Evolutionary conservation across 2,113 vertebrate genomes (phyloP).

Genomic region (Cephalophus harveyi): DNA sequence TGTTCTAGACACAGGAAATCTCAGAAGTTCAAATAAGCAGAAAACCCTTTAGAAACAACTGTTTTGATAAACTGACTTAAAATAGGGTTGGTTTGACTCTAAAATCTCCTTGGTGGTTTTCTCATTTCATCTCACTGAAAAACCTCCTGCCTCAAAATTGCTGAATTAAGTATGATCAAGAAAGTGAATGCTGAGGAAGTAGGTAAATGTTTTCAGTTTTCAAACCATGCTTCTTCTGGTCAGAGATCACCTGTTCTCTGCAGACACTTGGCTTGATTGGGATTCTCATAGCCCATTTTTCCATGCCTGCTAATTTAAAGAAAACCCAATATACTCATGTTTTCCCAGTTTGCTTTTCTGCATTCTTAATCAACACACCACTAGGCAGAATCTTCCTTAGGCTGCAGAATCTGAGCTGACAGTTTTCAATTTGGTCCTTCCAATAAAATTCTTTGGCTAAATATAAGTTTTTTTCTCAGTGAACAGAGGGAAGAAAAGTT

Average conservation of each 20-base stretch:
- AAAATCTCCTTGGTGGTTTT: background rate
- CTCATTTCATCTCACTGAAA: background rate
- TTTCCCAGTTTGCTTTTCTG: slow-evolving; percentile 18
- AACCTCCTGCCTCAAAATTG: background rate
- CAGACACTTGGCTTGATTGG: background rate
- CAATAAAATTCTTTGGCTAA: slow-evolving; percentile 52
- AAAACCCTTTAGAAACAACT: background rate
- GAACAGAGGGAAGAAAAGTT: slow-evolving; percentile 58
- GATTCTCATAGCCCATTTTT: background rate
- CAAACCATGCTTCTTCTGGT: background rate
- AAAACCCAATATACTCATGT: background rate
- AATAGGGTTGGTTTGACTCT: background rate
- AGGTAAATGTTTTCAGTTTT: background rate
- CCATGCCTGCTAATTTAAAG: background rate
- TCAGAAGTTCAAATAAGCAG: background rate
- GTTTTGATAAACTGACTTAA: background rate
- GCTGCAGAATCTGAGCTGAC: slow-evolving; percentile 33
- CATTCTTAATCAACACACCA: background rate
- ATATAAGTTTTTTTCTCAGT: slow-evolving; percentile 44
- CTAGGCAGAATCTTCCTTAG: slow-evolving; percentile 1
- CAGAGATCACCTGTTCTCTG: background rate
- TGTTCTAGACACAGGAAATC: background rate
- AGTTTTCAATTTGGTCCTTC: slow-evolving; percentile 40
- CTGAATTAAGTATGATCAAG: background rate
- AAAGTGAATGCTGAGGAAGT: background rate